These are phyloP conservation scores for Melitaea athalia DNA, from an alignment of 2,888 invertebrate species.

Conservation along the genomic window DNA sequence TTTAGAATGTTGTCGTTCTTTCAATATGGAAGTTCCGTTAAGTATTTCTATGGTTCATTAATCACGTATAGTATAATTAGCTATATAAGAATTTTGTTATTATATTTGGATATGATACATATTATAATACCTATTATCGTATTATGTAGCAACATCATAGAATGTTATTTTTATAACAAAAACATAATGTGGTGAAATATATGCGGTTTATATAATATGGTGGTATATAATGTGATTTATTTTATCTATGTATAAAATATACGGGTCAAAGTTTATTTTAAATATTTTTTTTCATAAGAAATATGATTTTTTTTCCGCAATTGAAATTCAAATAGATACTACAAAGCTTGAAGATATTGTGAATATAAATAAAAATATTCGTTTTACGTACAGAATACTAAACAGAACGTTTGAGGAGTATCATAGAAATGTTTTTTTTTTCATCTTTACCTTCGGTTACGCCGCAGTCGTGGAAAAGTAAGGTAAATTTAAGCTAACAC, in stretches of 20 bases:
- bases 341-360: neutral
- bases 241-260: too few relatives aligned
- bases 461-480: neutral
- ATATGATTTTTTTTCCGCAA: neutral
- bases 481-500: conserved; percentile 11
- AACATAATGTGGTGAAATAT: too few relatives aligned
- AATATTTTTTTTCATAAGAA: neutral
- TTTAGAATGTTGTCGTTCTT: conserved; percentile 16
- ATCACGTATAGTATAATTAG: neutral
- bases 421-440: conserved; percentile 6
- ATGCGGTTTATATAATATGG: too few relatives aligned
- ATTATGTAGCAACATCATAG: too few relatives aligned
- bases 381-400: neutral
- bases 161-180: too few relatives aligned
- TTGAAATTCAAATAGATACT: neutral
- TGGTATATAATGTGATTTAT: too few relatives aligned
- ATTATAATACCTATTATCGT: too few relatives aligned
- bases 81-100: neutral
- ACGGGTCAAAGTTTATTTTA: neutral
- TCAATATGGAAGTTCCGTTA: conserved; percentile 16
- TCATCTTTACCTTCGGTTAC: neutral
- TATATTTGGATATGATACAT: too few relatives aligned
- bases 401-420: neutral
- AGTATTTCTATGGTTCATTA: neutral
- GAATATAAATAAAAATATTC: neutral